phyloP scores from a whole-genome alignment of 2,113 vertebrate species.

The Pantherophis guttatus region DNA sequence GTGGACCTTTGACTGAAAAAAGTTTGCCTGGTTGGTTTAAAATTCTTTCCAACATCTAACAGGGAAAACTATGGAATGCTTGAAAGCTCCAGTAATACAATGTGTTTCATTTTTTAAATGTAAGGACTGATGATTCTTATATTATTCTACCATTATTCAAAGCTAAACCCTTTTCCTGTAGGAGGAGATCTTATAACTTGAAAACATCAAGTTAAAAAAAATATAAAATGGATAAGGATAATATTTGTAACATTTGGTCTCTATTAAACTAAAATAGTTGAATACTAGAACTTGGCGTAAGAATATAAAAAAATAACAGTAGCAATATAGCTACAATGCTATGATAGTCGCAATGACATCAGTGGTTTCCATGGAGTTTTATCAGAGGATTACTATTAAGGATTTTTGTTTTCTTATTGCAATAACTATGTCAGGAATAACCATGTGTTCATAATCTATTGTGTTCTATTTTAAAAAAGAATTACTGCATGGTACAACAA shows the following conservation, averaged over 20 bases:
- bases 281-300: not conserved
- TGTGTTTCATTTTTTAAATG: not conserved
- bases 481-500: not conserved
- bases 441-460: not conserved
- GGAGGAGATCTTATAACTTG: conserved; percentile 27
- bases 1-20: not conserved
- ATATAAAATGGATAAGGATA: not conserved
- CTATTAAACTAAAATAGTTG: not conserved
- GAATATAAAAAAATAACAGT: not conserved
- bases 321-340: not conserved
- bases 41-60: not conserved
- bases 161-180: conserved; percentile 31
- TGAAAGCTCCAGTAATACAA: conserved; percentile 17
- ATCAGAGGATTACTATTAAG: not conserved
- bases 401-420: not conserved
- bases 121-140: not conserved
- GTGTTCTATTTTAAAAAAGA: not conserved
- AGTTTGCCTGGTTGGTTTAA: not conserved
- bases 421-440: not conserved
- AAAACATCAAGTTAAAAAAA: not conserved
- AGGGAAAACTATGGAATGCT: not conserved
- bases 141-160: conserved; percentile 26
- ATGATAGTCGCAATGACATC: not conserved
- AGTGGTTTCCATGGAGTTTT: not conserved
- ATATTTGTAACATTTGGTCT: not conserved